These are phyloP conservation scores for Mormoops blainvillei DNA, from an alignment of 2,113 vertebrate genomes.

Conservation along the genomic window DNA sequence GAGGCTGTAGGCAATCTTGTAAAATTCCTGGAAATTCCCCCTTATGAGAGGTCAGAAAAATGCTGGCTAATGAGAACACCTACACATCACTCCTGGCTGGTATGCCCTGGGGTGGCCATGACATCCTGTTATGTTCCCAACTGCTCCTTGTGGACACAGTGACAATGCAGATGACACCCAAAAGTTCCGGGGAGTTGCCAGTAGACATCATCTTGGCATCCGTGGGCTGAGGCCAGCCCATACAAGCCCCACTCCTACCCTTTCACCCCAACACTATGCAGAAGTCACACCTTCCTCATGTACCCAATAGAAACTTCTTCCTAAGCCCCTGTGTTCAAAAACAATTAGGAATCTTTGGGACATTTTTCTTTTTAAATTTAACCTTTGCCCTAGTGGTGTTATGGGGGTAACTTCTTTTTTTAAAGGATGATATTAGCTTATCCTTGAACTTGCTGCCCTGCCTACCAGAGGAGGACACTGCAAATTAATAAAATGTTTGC, in stretches of 20 bases:
- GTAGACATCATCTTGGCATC: constrained; percentile 84
- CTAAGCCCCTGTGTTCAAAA: neutral
- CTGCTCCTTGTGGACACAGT: constrained; percentile 83
- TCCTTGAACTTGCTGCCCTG: neutral
- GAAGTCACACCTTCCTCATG: neutral
- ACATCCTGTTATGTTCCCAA: constrained; percentile 81
- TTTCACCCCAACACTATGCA: neutral
- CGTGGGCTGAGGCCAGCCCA: constrained; percentile 66
- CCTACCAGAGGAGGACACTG: neutral
- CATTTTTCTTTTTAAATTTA: neutral
- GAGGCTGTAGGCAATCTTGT: constrained; percentile 85
- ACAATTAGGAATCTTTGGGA: neutral
- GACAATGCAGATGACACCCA: constrained; percentile 85
- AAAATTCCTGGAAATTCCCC: constrained; percentile 86
- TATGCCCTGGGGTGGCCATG: neutral
- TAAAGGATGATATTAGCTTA: constrained; percentile 11
- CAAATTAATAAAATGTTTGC: constrained; percentile 28
- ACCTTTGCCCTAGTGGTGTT: neutral
- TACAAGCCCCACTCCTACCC: neutral
- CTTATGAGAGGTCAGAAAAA: constrained; percentile 84
- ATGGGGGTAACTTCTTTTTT: neutral
- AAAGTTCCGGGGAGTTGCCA: constrained; percentile 80
- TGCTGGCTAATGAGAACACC: constrained; percentile 85
- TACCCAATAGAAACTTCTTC: neutral
- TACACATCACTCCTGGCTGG: constrained; percentile 83